phyloP scores from a whole-genome alignment of 2,888 invertebrate genomes.

The Eupithecia centaureata region DNA sequence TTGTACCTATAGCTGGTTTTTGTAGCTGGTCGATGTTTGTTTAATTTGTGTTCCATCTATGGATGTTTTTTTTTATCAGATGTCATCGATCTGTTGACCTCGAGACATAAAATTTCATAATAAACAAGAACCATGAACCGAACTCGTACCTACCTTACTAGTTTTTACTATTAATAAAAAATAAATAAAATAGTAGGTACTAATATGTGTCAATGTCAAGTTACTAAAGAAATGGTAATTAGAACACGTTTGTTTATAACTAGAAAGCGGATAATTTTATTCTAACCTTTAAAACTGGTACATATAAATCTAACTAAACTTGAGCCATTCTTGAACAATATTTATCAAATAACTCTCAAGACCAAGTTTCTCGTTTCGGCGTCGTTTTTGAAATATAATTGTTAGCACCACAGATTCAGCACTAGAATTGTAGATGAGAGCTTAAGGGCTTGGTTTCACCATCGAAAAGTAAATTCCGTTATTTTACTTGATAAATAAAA shows the following conservation, averaged over 20 bases:
- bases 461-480: too few species aligned
- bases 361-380: too few species aligned
- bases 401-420: too few species aligned
- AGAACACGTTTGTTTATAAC: slow-evolving; percentile 29
- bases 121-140: slow-evolving; percentile 22
- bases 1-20: background rate
- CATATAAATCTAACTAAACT: background rate
- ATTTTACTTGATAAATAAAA: too few species aligned
- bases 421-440: too few species aligned
- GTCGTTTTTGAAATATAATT: too few species aligned
- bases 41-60: background rate
- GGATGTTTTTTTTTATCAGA: background rate
- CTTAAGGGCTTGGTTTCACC: too few species aligned
- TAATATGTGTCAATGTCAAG: slow-evolving; percentile 33
- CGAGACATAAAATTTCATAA: slow-evolving; percentile 19
- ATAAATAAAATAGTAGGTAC: slow-evolving; percentile 8
- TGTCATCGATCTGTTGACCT: slow-evolving; percentile 32
- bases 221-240: slow-evolving; percentile 24
- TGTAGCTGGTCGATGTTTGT: background rate
- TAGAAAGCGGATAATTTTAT: slow-evolving; percentile 26
- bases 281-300: slow-evolving; percentile 21
- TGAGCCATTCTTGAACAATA: too few species aligned
- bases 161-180: slow-evolving; percentile 28
- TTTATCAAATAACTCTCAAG: too few species aligned
- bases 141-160: slow-evolving; percentile 17